Evolutionary conservation across 2,888 invertebrate genomes (phyloP).

Genomic region (Metopia argyrocephala): DNA sequence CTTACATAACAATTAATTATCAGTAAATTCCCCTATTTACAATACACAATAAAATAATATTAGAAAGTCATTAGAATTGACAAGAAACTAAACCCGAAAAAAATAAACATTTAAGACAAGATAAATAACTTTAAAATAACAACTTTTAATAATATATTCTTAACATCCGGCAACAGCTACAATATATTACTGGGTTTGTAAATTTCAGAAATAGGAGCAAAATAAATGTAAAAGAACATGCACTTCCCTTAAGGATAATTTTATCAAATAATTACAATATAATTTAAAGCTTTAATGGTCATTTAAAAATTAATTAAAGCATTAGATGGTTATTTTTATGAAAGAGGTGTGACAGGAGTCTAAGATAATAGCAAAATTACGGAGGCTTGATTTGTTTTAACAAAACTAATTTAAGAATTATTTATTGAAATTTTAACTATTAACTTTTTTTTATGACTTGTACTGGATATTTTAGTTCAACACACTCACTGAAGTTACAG

Average conservation of each 20-base stretch:
- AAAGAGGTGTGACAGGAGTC: neutral
- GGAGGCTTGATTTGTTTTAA: neutral
- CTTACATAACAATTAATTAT: constrained; percentile 60
- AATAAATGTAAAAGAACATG: neutral
- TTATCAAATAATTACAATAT: neutral
- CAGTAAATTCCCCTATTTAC: constrained; percentile 58
- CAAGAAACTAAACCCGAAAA: constrained; percentile 27
- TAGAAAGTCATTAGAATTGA: constrained; percentile 62
- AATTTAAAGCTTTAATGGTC: neutral
- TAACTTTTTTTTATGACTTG: too few relatives aligned
- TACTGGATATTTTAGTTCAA: too few relatives aligned
- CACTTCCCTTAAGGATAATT: neutral
- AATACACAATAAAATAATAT: constrained; percentile 59
- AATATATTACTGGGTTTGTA: neutral
- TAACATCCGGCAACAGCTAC: neutral
- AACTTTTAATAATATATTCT: constrained; percentile 18
- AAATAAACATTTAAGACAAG: too few relatives aligned
- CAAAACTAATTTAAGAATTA: neutral
- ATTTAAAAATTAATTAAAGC: neutral
- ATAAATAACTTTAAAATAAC: constrained; percentile 23
- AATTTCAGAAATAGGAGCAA: neutral
- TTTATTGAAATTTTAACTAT: too few relatives aligned
- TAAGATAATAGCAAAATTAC: neutral
- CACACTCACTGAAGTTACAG: too few relatives aligned
- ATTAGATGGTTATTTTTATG: neutral